phyloP scores from a whole-genome alignment of 2,888 invertebrate species.

The Acleris literana region DNA sequence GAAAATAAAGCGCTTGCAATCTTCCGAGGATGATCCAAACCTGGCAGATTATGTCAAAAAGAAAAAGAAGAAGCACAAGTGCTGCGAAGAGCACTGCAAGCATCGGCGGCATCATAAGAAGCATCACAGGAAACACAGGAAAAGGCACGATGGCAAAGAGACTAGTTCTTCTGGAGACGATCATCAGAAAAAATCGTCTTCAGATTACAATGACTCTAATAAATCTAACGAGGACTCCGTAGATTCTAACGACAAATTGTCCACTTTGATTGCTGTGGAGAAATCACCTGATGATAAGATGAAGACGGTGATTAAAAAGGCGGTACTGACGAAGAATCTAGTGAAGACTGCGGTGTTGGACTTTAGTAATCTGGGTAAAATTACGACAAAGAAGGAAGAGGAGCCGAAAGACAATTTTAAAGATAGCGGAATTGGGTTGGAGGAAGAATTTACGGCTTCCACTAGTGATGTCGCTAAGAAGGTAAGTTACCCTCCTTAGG shows the following conservation, averaged over 20 bases:
- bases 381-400: slow-evolving; percentile 58
- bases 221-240: slow-evolving; percentile 77
- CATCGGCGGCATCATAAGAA: slow-evolving; percentile 90
- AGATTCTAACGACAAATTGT: slow-evolving; percentile 66
- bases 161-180: slow-evolving; percentile 81
- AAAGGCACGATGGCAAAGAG: slow-evolving; percentile 86
- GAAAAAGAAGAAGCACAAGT: slow-evolving; percentile 88
- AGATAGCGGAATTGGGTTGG: slow-evolving; percentile 72
- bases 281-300: slow-evolving; percentile 72
- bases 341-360: slow-evolving; percentile 72
- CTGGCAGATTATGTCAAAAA: slow-evolving; percentile 81
- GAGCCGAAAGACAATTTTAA: slow-evolving; percentile 68
- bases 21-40: slow-evolving; percentile 71
- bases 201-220: slow-evolving; percentile 71
- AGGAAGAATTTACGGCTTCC: slow-evolving; percentile 61
- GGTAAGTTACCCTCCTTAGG: slow-evolving; percentile 50
- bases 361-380: slow-evolving; percentile 67
- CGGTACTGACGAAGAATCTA: slow-evolving; percentile 67
- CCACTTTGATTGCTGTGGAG: slow-evolving; percentile 68
- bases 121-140: slow-evolving; percentile 90
- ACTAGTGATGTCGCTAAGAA: slow-evolving; percentile 64
- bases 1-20: slow-evolving; percentile 77
- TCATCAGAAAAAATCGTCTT: slow-evolving; percentile 68
- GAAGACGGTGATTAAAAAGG: slow-evolving; percentile 75
- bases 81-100: slow-evolving; percentile 87